Base-by-base conservation (phyloP, 2,888 invertebrate genomes). In the Leucania comma region DNA sequence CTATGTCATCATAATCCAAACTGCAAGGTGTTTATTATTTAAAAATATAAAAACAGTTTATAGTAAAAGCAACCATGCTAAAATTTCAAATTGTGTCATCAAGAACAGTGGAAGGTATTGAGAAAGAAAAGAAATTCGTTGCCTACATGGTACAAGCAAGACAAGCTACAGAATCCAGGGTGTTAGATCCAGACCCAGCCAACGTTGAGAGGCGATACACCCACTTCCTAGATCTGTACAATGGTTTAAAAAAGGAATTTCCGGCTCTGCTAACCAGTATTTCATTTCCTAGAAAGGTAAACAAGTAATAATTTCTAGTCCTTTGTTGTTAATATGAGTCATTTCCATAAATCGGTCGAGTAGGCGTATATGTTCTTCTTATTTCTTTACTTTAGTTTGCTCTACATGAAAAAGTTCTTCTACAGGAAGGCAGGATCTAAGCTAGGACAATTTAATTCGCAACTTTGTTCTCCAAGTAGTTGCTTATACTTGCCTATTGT, bases 151-250 rank as follows among this genome's bases (percentile, higher is more conserved):
- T 98, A 65, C 97, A 97, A 89, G 97, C 97, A 46, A 93, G 97
- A 51, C 97, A 97, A 86, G 96, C 96, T n/a, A 92, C 94, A 24
- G 94, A 91, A 79, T 81, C 87, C 5, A 86, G 86, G 4, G 81
- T 87, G 22, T 92, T 90, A 77, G 97, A 97, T 91, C 90, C 95
- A 48, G 96, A 97, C 78, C 97, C 97, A 24, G 97, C 97, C 0
- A 96, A 96, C 74, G 97, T 98, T 60, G 97, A 97, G 86, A 93
- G 98, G 64, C 96, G 98, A 82, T 98, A 98, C 89, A 97, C 97
- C 10, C 97, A 98, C 85, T 98, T 98, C 89, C 92, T 97, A 63
- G 96, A 96, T 75, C 93, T 98, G 4, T 97, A 97, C 87, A 96
- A 95, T 80, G 94, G 95, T 3, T 91, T 98, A 32, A 97, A 96